These are phyloP conservation scores for Phrynosoma platyrhinos DNA, from an alignment of 2,113 vertebrate genomes.

Conservation along the genomic window DNA sequence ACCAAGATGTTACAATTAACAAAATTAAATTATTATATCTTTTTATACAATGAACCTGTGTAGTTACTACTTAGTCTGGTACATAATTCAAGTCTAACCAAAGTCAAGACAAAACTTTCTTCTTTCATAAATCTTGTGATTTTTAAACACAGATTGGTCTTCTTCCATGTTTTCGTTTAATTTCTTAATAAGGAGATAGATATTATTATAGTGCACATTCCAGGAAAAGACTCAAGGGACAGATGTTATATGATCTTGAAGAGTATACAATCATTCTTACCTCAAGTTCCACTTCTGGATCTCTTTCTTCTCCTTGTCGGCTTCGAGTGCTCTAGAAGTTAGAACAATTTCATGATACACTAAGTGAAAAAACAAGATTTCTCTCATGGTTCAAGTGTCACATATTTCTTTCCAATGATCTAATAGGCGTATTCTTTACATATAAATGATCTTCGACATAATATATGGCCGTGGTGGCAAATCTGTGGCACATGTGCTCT, in stretches of 20 bases:
- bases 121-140: not conserved
- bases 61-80: not conserved
- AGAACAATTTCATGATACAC: conserved; percentile 31
- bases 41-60: not conserved
- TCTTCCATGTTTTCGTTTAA: not conserved
- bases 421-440: not conserved
- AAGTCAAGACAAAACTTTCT: not conserved
- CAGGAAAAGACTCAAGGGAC: conserved; percentile 29
- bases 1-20: not conserved
- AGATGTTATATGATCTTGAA: conserved; percentile 46
- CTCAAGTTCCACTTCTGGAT: conserved; percentile 96
- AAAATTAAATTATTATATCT: not conserved
- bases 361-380: not conserved
- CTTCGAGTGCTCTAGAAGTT: conserved; percentile 91
- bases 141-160: conserved; percentile 20
- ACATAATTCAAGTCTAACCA: not conserved
- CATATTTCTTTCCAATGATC: not conserved
- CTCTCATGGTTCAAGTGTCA: not conserved
- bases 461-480: too few relatives aligned
- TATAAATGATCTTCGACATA: not conserved
- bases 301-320: conserved; percentile 96
- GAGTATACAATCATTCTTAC: conserved; percentile 74
- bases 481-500: too few relatives aligned
- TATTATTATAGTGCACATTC: not conserved
- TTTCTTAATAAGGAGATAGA: not conserved